Conservation (phyloP, 2,113 vertebrate genomes). For the Prunella himalayana region DNA sequence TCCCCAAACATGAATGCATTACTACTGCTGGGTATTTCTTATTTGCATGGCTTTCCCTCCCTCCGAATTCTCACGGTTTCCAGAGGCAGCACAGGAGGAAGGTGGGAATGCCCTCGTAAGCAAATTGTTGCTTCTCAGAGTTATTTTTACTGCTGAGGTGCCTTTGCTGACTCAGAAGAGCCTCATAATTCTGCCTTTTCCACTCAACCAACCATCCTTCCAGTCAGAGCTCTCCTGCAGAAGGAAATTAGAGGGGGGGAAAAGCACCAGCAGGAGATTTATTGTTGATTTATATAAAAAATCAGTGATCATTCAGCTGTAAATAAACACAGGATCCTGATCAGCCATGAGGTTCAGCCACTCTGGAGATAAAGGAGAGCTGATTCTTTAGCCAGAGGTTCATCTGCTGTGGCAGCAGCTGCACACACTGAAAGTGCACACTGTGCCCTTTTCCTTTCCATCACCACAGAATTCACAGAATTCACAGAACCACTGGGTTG, state of each 20-base stretch:
- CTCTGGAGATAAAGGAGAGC: neutral
- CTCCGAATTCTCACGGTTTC: constrained; percentile 14
- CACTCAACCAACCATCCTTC: neutral
- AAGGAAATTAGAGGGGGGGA: neutral
- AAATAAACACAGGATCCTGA: neutral
- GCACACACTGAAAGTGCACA: neutral
- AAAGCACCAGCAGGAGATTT: neutral
- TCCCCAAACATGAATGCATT: neutral
- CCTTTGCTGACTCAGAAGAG: constrained; percentile 4
- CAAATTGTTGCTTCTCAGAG: neutral
- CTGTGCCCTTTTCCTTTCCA: neutral
- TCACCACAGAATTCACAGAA: neutral
- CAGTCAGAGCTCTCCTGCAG: neutral
- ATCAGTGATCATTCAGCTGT: neutral
- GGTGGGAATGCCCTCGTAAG: neutral
- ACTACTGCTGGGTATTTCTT: neutral
- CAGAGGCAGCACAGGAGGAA: neutral
- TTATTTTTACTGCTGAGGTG: neutral
- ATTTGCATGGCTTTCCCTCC: constrained; percentile 15
- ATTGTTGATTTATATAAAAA: neutral
- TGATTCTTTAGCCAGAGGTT: neutral
- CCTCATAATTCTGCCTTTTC: neutral
- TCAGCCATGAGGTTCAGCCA: neutral
- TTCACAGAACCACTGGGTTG: neutral
- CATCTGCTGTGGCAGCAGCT: neutral